Evolutionary conservation across 2,797 vertebrate species (phyloP), one percentile per base, ranked within the genome.

Genomic region (Meriones psammophilus): DNA sequence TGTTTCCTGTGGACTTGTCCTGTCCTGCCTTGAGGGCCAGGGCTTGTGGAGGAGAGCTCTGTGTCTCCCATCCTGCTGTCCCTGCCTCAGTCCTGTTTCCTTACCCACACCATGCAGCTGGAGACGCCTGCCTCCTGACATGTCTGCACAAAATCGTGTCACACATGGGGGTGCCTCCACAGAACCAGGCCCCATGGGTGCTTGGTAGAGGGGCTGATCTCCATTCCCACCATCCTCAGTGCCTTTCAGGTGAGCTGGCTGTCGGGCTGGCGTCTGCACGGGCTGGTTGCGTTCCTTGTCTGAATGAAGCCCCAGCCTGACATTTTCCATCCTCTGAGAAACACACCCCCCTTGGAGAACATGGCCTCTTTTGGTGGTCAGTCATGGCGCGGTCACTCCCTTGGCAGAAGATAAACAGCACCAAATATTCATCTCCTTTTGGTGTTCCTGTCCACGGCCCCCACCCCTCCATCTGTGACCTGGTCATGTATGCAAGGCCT

Each of bases 201-300:
- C n/a, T 56, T 30, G 1, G 5, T 8, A 76, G 0, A 9, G n/a
- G 18, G 3, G 12, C 0, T 1, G 12, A 4, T 5, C 54, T 83
- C 89, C 30, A 10, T 1, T 8, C 8, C 39, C 3, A 1, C 14
- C 18, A 3, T 74, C 71, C 12, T n/a, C 1, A 0, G 28, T 30
- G 68, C 15, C 18, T 22, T 18, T 42, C 50, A 1, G 50, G n/a
- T 1, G 1, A 36, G 22, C 76, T 14, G 54, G 50, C 8, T 42
- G 42, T n/a, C 26, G 0, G 39, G 76, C n/a, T 42, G 60, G 88
- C 77, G 26, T 74, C 24, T 50, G 7, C 42, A 69, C n/a, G 88
- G 84, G 62, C 91, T 42, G 39, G n/a, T 64, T 17, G n/a, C 88
- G 80, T 97, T 81, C 60, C 79, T 58, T 39, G 17, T 86, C 54